These are phyloP conservation scores for Paradoxurus hermaphroditus DNA, from an alignment of 2,113 vertebrate genomes.

Conservation along the genomic window DNA sequence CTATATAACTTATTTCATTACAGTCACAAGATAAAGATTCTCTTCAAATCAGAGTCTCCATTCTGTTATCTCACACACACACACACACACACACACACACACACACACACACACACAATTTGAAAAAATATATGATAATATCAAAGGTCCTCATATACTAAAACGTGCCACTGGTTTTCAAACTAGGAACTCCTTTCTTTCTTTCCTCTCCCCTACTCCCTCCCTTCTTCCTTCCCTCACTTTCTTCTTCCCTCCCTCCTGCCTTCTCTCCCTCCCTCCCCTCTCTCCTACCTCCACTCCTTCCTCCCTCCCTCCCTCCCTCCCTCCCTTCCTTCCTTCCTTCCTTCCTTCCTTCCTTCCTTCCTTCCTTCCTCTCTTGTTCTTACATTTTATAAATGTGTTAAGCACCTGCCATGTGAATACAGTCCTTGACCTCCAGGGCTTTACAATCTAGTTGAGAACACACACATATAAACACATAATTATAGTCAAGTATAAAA, in stretches of 20 bases:
- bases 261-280: rapidly evolving
- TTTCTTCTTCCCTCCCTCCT: rapidly evolving
- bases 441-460: neutral
- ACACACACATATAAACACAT: neutral
- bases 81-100: neutral
- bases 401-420: neutral
- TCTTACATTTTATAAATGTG: neutral
- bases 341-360: neutral
- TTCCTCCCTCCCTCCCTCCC: neutral
- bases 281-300: neutral
- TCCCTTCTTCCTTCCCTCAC: too few relatives aligned
- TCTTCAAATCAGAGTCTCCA: neutral
- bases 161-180: neutral
- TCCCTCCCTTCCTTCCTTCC: rapidly evolving
- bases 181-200: neutral
- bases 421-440: neutral
- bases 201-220: neutral
- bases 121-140: neutral
- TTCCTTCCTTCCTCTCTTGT: neutral
- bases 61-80: neutral
- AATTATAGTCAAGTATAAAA: neutral
- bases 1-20: neutral
- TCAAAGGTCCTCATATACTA: neutral
- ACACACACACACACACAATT: neutral
- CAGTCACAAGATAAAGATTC: neutral